Percentiles rank a stretch among this genome's conserved stretches.
phyloP scores from a whole-genome alignment of 1,140 invertebrate species.

The Hetaerina americana region DNA sequence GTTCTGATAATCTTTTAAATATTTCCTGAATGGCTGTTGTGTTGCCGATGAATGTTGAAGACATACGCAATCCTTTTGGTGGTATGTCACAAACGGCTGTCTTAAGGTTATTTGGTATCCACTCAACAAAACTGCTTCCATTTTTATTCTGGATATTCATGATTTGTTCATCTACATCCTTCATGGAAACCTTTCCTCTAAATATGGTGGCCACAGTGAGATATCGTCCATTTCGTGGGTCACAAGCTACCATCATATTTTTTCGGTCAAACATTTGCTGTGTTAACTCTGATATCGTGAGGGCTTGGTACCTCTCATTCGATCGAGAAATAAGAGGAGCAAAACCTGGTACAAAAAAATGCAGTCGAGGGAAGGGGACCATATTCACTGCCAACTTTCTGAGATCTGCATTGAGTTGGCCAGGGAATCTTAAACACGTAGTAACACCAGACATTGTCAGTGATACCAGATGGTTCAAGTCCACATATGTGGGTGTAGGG shows the following conservation, averaged over 20 bases:
- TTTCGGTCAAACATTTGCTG: constrained; percentile 82
- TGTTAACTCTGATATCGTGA: constrained; percentile 79
- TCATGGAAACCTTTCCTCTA: constrained; percentile 80
- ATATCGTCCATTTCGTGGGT: constrained; percentile 83
- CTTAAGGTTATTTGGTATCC: constrained; percentile 88
- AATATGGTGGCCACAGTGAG: constrained; percentile 90
- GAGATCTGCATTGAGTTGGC: constrained; percentile 79
- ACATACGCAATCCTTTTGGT: constrained; percentile 81
- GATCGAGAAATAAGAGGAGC: constrained; percentile 82
- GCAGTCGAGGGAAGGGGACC: constrained; percentile 92
- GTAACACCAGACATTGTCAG: constrained; percentile 82
- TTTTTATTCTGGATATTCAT: constrained; percentile 86
- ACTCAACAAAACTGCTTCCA: constrained; percentile 84
- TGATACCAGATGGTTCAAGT: constrained; percentile 62
- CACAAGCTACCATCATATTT: constrained; percentile 96
- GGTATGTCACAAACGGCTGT: constrained; percentile 87
- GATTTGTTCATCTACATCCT: constrained; percentile 72
- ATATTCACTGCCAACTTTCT: constrained; percentile 94
- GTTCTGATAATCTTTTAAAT: constrained; percentile 77
- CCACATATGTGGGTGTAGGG: constrained; percentile 66
- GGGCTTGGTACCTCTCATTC: constrained; percentile 67
- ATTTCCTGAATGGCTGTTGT: constrained; percentile 79
- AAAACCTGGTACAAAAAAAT: constrained; percentile 96
- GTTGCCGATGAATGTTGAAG: constrained; percentile 83
- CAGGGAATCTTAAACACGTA: constrained; percentile 65